Evolutionary conservation across 2,888 invertebrate species (phyloP), one percentile per base, ranked within the genome.

Genomic region (Agelastica alni): DNA sequence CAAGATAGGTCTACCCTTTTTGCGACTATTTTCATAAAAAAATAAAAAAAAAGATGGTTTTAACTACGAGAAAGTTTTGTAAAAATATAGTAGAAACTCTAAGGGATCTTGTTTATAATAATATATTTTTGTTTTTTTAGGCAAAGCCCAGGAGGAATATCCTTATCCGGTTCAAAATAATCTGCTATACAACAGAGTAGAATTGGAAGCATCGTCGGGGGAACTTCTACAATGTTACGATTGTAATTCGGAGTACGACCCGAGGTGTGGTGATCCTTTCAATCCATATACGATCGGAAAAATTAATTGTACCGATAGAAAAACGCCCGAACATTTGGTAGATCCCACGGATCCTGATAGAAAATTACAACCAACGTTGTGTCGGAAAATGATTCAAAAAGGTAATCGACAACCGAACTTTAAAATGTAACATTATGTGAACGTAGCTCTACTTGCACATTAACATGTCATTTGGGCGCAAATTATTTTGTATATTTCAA

Each of bases 201-300:
- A n/a, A n/a, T 17, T 51, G n/a, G 58, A 53, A 7, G 28, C 30
- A 17, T 44, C 47, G 17, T 6, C 10, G 1, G 28, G 34, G 18
- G 30, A 30, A n/a, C 9, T 13, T 9, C 83, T 91, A 58, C 80
- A 85, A 67, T 96, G 96, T 77, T 95, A 92, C 74, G 87, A 92
- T 69, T 96, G 95, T 77, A 96, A 95, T 80, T 95, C 95, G 56
- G 88, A 86, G 59, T 93, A 86, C 72, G 93, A 95, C 77, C 89
- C 90, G 28, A 85, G 93, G 64, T 96, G 96, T 70, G 93, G 88
- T 1, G 91, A 92, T 70, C 89, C 91, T 47, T 95, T 96, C 73
- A 88, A 93, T 72, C 83, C 91, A 14, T 91, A 87, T 76, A 89
- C 90, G 43, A 84, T 94, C 68, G 93, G 92, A 18, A 83, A 87